Conservation (phyloP, 2,797 vertebrate species). For the Agapornis canus region DNA sequence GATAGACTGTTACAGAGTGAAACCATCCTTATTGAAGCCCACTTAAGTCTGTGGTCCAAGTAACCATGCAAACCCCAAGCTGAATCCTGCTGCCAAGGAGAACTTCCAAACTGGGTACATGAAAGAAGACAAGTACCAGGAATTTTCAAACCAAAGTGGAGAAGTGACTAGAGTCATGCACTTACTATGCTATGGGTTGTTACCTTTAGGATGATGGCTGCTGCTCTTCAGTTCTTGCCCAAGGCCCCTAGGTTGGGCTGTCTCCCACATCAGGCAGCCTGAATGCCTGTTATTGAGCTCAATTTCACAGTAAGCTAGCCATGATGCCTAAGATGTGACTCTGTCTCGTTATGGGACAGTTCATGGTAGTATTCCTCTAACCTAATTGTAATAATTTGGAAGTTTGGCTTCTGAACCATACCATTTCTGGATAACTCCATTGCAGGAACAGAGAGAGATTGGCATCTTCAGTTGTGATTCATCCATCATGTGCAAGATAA, state of each 20-base stretch:
- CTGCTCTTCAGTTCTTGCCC: neutral
- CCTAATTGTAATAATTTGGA: neutral
- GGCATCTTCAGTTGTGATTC: neutral
- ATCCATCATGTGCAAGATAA: neutral
- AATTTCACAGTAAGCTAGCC: neutral
- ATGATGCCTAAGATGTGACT: neutral
- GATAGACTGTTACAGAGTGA: neutral
- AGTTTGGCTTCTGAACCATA: neutral
- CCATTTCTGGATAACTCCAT: neutral
- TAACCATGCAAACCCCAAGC: neutral
- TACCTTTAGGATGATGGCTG: neutral
- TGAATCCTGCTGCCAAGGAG: neutral
- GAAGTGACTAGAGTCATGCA: neutral
- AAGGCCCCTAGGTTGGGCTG: rapidly evolving
- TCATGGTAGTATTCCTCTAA: neutral
- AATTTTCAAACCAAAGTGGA: neutral
- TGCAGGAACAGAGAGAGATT: neutral
- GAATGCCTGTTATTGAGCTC: neutral
- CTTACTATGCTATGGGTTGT: neutral
- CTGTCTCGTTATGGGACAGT: neutral
- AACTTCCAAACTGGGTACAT: neutral
- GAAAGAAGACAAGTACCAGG: neutral
- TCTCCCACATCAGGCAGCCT: neutral
- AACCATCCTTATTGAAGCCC: neutral
- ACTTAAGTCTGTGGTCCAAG: neutral